phyloP scores from a whole-genome alignment of 2,888 invertebrate species.

The Lasioglossum oenotherae region DNA sequence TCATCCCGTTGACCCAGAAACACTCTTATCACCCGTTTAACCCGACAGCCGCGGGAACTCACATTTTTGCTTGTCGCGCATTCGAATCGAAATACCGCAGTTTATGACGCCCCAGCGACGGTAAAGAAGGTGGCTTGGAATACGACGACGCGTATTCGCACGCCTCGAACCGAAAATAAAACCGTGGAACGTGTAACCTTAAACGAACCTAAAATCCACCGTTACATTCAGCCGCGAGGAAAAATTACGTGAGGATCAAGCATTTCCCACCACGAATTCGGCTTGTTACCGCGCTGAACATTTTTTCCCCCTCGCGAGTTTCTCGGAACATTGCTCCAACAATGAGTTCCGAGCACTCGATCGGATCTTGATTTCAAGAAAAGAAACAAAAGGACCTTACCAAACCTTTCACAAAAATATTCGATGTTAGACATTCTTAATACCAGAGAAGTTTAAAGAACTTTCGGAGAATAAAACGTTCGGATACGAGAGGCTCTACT shows the following conservation, averaged over 20 bases:
- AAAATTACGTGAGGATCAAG: slow-evolving; percentile 16
- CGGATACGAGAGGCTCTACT: too few species aligned
- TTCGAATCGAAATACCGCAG: slow-evolving; percentile 32
- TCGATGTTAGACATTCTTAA: neutral
- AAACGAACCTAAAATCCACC: slow-evolving; percentile 9
- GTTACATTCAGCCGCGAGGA: slow-evolving; percentile 8
- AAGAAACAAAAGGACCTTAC: neutral
- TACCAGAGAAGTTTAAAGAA: too few species aligned
- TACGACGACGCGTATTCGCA: slow-evolving; percentile 21
- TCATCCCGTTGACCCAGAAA: slow-evolving; percentile 38
- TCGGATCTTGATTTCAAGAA: neutral
- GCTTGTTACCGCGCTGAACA: neutral
- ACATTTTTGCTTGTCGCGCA: slow-evolving; percentile 3
- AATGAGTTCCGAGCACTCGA: neutral
- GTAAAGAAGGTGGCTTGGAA: slow-evolving; percentile 20
- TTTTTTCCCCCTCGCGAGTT: neutral
- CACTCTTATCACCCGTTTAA: slow-evolving; percentile 26
- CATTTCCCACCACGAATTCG: neutral
- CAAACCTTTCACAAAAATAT: neutral
- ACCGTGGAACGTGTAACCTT: slow-evolving; percentile 4
- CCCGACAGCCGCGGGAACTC: neutral
- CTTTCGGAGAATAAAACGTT: too few species aligned
- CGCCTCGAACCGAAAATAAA: neutral
- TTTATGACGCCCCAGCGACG: slow-evolving; percentile 21
- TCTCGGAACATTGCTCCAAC: neutral